Evolutionary conservation across 2,797 vertebrate genomes (phyloP), one percentile per base, ranked within the genome.

Genomic region (Leuciscus waleckii): DNA sequence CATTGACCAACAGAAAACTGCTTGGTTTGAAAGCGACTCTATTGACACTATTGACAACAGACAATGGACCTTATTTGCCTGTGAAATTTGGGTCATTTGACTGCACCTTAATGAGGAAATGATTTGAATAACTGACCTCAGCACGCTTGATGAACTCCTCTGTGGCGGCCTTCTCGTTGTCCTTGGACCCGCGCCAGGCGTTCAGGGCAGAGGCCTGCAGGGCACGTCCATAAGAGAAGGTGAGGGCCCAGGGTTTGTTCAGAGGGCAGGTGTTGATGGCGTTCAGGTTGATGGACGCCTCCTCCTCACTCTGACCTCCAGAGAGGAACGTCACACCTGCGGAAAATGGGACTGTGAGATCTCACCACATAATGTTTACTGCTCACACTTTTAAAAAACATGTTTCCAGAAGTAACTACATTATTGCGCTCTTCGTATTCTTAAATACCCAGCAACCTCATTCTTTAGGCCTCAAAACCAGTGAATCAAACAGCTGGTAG

Each of bases 261-360:
- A 98, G 95, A 0, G 96, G 96, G 85, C 97, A 98, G 79, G 90
- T 97, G 93, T 99, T 99, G 84, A 99, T 98, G 86, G 98, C 95
- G 3, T 97, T 99, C 85, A 99, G 97, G 93, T 99, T 99, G 90
- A 99, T 91, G 6, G 97, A 97, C 73, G 98, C 98, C 85, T 99
- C 98, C 86, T 99, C 98, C 91, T 99, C 98, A 0, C 98, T 99
- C 94, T 99, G 98, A 83, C 98, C 98, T n/a, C 98, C 98, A 0
- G 98, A 99, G 88, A 99, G 89, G 95, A 99, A 99, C 16, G 98
- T 99, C 90, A 99, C 96, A 26, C 98, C 98, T 99, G 89, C 29
- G 4, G 81, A 6, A 80, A 79, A 26, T 41, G 51, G 11, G 39
- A 23, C 13, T 17, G 13, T 76, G 51, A 16, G 51, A 16, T 10